A percentile compares a stretch with the other conserved stretches of the same genome.
Evolutionary conservation across 2,888 invertebrate genomes (phyloP).

Genomic region (Eupithecia abbreviata): DNA sequence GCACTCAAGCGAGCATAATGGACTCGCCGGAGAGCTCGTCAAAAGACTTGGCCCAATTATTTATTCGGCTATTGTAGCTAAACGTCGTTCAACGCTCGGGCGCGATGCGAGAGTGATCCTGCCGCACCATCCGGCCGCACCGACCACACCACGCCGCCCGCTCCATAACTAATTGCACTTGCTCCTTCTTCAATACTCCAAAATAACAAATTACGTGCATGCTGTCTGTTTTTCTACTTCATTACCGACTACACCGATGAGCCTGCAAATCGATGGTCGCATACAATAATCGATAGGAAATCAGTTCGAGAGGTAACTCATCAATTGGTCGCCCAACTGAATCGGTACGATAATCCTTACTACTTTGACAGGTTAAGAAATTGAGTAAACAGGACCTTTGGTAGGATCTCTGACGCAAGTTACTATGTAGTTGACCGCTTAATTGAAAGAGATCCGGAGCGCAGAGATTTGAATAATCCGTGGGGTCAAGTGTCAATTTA

Average conservation of each 20-base stretch:
- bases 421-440: slow-evolving; percentile 31
- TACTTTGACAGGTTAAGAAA: background rate
- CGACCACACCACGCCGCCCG: slow-evolving; percentile 47
- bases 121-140: slow-evolving; percentile 19
- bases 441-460: slow-evolving; percentile 42
- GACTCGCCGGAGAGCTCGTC: slow-evolving; percentile 78
- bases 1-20: slow-evolving; percentile 79
- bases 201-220: background rate
- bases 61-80: slow-evolving; percentile 81
- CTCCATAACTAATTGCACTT: slow-evolving; percentile 42
- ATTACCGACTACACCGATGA: background rate
- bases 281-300: background rate
- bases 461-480: slow-evolving; percentile 68
- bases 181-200: slow-evolving; percentile 17
- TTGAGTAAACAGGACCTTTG: background rate
- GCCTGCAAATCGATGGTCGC: background rate
- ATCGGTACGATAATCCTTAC: background rate
- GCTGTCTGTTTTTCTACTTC: background rate
- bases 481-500: slow-evolving; percentile 70
- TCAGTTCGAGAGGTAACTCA: background rate
- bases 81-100: slow-evolving; percentile 72
- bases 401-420: slow-evolving; percentile 26
- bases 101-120: slow-evolving; percentile 75
- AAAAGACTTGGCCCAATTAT: slow-evolving; percentile 81
- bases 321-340: background rate